These are phyloP conservation scores for Pomatostomus ruficeps DNA, from an alignment of 2,113 vertebrate genomes.

Conservation along the genomic window DNA sequence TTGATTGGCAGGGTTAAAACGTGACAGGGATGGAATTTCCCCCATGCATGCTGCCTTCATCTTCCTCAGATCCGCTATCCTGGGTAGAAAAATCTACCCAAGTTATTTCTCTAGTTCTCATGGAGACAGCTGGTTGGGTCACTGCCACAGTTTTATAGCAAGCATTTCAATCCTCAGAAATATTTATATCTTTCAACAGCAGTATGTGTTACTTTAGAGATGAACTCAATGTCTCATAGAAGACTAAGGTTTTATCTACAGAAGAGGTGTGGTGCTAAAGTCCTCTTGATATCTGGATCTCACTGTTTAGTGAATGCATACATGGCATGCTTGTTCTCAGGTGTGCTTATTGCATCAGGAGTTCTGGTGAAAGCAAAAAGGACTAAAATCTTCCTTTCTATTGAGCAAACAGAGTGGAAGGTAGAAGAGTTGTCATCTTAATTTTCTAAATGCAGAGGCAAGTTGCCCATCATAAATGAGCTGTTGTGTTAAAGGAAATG, in stretches of 20 bases:
- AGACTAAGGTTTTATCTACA: neutral
- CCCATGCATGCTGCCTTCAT: no score
- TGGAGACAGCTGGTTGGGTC: no score
- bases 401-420: neutral
- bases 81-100: no score
- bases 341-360: no score
- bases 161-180: neutral
- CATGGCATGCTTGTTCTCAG: neutral
- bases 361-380: neutral
- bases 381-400: neutral
- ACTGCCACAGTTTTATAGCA: neutral
- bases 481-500: neutral
- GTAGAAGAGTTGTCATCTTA: neutral
- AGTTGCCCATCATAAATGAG: neutral
- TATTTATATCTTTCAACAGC: neutral
- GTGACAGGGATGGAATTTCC: no score
- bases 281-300: neutral
- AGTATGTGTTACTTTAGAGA: neutral
- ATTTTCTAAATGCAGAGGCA: neutral
- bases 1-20: no score
- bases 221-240: neutral
- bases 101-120: no score
- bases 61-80: no score
- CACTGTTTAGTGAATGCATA: neutral
- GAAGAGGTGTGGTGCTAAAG: neutral